Evolutionary conservation across 2,888 invertebrate species (phyloP).

Genomic region (Dryomyza anilis): DNA sequence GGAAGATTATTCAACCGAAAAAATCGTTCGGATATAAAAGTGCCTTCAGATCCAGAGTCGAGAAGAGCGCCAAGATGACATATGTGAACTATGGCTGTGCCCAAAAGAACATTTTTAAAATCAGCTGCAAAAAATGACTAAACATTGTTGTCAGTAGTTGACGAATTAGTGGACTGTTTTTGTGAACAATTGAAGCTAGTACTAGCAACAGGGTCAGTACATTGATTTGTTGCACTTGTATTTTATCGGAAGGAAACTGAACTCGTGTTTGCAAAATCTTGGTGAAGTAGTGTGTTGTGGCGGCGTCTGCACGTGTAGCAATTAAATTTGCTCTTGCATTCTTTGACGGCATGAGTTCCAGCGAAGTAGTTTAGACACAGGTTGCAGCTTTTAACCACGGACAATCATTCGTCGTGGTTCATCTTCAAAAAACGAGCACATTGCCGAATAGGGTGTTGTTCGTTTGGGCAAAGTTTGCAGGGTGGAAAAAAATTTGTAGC

Average conservation of each 20-base stretch:
- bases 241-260: background rate
- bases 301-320: no score
- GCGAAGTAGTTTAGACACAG: background rate
- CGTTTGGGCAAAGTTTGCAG: no score
- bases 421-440: background rate
- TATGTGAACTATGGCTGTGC: background rate
- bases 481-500: no score
- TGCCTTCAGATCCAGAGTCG: background rate
- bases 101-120: background rate
- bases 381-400: background rate
- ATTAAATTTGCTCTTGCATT: no score
- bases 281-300: background rate
- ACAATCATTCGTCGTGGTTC: background rate
- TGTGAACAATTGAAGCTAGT: no score
- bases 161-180: background rate
- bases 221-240: background rate
- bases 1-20: background rate
- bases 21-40: background rate
- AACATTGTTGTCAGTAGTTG: background rate
- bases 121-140: background rate
- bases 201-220: no score
- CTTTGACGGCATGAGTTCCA: background rate
- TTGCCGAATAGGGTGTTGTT: background rate
- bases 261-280: background rate
- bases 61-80: background rate